Base-by-base conservation (phyloP, 2,888 invertebrate genomes). In the Clitarchus hookeri region DNA sequence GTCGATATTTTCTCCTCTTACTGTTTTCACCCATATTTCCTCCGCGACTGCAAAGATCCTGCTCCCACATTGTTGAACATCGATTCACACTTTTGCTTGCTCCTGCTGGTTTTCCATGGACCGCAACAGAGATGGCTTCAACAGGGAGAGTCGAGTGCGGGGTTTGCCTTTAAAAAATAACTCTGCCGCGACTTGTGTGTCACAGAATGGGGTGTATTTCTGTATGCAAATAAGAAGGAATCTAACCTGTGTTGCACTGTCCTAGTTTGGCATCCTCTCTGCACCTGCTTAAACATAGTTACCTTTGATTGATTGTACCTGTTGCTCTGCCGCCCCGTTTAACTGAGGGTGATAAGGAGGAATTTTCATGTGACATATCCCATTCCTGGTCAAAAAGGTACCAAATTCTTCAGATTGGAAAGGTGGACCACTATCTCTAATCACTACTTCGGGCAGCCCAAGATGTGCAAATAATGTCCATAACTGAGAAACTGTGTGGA, bases 141-240 rank as follows among this genome's bases (percentile, higher is more conserved):
- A 44, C 26, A 44, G 16, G 27, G 44, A 12, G 8, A 82, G 6
- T 23, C 27, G 27, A 36, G 36, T 44, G 13, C 16, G 36, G 19
- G 27, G 84, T 44, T 84, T 36, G 13, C 44, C 4, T 23, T 44
- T 36, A 8, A 84, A 23, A 13, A 84, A 53, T 13, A 84, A 9
- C 4, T 84, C 84, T 16, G 84, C 84, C 16, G 44, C 16, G 84
- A 16, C 26, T 44, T 12, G 6, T 27, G n/a, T 19, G 84, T 84
- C 6, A 36, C 25, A 16, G 84, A 36, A 84, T 44, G 84, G n/a
- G 84, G 44, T 12, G 84, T 84, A 36, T 84, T 84, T 25, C 84
- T 13, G 19, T 84, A 44, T 12, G 84, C 84, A 84, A 84, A 84
- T 26, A 84, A 36, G 44, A 84, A 84, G 12, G 12, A n/a, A 54